These are phyloP conservation scores for Tachysurus fulvidraco DNA, from an alignment of 2,113 vertebrate species.

Conservation along the genomic window DNA sequence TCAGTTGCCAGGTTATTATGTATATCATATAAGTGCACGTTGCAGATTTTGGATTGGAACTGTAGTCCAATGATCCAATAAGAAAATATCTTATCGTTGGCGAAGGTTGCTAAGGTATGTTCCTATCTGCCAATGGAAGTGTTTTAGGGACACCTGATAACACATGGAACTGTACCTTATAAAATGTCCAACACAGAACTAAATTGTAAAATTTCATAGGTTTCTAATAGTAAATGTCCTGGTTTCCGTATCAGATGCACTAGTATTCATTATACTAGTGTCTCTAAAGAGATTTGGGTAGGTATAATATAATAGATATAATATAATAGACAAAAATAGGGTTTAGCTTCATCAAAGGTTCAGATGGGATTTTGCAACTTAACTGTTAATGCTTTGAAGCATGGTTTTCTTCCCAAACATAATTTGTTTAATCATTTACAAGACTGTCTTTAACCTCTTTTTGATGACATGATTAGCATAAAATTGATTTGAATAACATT, in stretches of 20 bases:
- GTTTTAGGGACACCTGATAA: not conserved
- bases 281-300: not conserved
- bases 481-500: not conserved
- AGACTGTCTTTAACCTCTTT: not conserved
- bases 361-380: not conserved
- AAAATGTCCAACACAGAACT: not conserved
- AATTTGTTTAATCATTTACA: not conserved
- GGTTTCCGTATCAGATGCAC: not conserved
- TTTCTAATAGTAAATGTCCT: not conserved
- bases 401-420: not conserved
- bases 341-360: not conserved
- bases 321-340: not conserved
- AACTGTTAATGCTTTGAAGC: not conserved
- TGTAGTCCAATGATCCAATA: no score
- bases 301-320: not conserved
- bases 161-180: not conserved
- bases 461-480: not conserved
- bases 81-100: no score
- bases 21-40: no score
- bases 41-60: no score
- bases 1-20: no score
- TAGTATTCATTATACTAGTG: not conserved
- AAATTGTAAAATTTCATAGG: not conserved
- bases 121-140: no score
- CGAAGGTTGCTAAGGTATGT: no score